Evolutionary conservation across 2,113 vertebrate species (phyloP), one percentile per base, ranked within the genome.

Genomic region (Rynchops niger): DNA sequence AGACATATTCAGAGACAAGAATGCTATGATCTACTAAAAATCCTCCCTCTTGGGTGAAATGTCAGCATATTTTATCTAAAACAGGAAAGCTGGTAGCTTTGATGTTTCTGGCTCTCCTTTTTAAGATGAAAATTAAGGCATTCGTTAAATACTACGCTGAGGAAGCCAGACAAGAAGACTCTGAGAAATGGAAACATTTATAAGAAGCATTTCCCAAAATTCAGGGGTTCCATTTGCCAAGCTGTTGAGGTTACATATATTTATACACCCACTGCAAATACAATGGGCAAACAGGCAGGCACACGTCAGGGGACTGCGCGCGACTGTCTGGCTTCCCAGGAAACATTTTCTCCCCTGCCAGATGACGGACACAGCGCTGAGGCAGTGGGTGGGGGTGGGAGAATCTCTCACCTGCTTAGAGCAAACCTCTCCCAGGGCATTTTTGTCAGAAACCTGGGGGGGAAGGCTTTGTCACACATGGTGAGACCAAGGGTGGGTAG

Each of bases 51-150:
- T 63, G 86, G 88, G 89, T 96, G 86, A 96, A 96, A 91, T 61
- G 65, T 97, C 84, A 94, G 89, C 84, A 89, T 87, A 89, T 96
- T 96, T 96, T 87, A 95, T 85, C 81, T 91, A 88, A 95, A 94
- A 91, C 52, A 87, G 84, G 61, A 93, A 95, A 93, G 78, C 29
- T 45, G 21, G 65, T 74, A 95, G 80, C 95, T 96, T 96, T 96
- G 93, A 97, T 89, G 91, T 89, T 87, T 91, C 72, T 82, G 70
- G 42, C 40, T 95, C 29, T 83, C 88, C 30, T 86, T 92, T 95
- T 82, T 38, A 78, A 87, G 56, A 95, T 55, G 34, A 93, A 93
- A 95, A 96, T 95, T 29, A 86, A 91, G 52, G 36, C 61, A 84
- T 84, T 94, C 7, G 1, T 85, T 89, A 93, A 96, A 89, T 89